A percentile compares a stretch with the other conserved stretches of the same genome.
phyloP scores from a whole-genome alignment of 2,113 vertebrate species.

The Cygnus atratus region DNA sequence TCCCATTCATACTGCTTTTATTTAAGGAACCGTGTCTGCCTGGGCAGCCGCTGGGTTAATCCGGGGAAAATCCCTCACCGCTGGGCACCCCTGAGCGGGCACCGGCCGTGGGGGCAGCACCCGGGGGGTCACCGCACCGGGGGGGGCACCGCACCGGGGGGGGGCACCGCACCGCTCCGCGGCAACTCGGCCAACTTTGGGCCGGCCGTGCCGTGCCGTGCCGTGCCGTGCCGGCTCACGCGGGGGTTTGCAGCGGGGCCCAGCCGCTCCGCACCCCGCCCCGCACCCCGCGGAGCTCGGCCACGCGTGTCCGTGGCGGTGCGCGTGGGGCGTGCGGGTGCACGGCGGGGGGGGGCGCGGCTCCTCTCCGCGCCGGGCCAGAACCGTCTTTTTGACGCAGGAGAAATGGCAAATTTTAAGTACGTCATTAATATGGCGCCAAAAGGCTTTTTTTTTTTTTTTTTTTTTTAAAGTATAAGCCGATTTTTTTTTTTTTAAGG shows the following conservation, averaged over 20 bases:
- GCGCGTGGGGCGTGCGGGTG: too few species aligned
- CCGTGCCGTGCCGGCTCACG: too few species aligned
- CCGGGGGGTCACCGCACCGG: neutral
- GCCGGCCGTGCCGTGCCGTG: too few species aligned
- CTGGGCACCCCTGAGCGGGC: neutral
- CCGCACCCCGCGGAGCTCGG: too few species aligned
- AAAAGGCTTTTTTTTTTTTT: constrained; percentile 81
- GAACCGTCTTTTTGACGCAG: constrained; percentile 83
- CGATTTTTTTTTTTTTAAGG: constrained; percentile 67
- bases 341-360: too few species aligned
- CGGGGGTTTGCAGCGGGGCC: too few species aligned
- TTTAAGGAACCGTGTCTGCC: neutral
- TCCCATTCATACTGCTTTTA: neutral
- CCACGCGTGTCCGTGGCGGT: too few species aligned
- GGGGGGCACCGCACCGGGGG: too few species aligned
- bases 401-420: constrained; percentile 92
- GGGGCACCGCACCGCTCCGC: too few species aligned
- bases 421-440: constrained; percentile 99
- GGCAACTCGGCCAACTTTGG: too few species aligned
- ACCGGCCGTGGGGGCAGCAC: rapidly evolving
- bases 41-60: neutral
- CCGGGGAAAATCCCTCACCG: neutral
- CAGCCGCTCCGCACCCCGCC: too few species aligned
- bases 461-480: constrained; percentile 77
- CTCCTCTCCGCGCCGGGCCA: constrained; percentile 55